Percentiles rank a stretch among this genome's conserved stretches.
Conservation (phyloP, 2,113 vertebrate genomes). For the Tonatia bakeri region DNA sequence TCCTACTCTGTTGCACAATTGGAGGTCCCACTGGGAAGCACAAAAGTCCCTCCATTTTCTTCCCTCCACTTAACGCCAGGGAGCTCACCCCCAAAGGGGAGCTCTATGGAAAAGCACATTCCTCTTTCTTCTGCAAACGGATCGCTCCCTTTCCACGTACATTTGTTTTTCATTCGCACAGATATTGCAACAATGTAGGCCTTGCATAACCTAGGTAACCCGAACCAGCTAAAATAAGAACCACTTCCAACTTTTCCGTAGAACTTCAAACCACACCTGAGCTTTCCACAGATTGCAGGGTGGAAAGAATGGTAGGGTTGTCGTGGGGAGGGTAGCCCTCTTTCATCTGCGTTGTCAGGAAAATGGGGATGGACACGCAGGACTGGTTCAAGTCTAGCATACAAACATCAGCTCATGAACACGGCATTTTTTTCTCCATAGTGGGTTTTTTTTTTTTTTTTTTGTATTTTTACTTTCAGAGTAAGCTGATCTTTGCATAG, state of each 20-base stretch:
- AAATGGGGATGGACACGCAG: background rate
- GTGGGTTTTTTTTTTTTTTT: background rate
- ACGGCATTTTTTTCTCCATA: background rate
- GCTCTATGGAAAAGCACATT: background rate
- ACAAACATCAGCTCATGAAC: background rate
- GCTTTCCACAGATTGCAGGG: background rate
- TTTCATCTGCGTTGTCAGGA: background rate
- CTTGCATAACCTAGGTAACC: conserved; percentile 43
- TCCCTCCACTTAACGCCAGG: background rate
- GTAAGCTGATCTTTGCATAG: background rate
- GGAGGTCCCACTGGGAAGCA: background rate
- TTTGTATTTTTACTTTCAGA: background rate
- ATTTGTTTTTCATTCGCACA: conserved; percentile 14
- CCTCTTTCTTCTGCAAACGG: conserved; percentile 1
- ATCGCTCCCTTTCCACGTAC: background rate
- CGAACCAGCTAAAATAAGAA: conserved; percentile 16
- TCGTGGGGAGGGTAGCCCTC: background rate
- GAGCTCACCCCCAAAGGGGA: background rate
- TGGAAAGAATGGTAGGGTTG: background rate
- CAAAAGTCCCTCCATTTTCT: background rate
- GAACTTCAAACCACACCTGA: background rate
- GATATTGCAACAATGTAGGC: conserved; percentile 33
- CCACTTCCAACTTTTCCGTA: background rate
- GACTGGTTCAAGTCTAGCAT: background rate
- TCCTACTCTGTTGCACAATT: background rate